phyloP scores from a whole-genome alignment of 2,888 invertebrate genomes.

The Achlya flavicornis region DNA sequence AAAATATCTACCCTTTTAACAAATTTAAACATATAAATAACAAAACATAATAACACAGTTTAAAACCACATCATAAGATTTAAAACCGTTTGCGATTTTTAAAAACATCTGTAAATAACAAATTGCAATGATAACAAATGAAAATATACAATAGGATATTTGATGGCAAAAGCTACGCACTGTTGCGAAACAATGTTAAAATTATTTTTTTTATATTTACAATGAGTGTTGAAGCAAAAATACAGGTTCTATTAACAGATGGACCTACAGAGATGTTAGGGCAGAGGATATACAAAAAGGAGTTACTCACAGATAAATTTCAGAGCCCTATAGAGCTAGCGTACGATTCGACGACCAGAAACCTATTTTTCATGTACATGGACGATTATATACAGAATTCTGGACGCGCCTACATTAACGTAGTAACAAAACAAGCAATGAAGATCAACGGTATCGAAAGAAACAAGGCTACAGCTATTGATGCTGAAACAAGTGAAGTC shows the following conservation, averaged over 20 bases:
- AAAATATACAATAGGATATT: slow-evolving; percentile 44
- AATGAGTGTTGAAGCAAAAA: slow-evolving; percentile 52
- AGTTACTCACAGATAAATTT: slow-evolving; percentile 60
- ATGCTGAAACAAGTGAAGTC: slow-evolving; percentile 64
- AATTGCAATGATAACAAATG: slow-evolving; percentile 56
- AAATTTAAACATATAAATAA: slow-evolving; percentile 13
- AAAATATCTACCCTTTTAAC: background rate
- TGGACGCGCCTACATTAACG: slow-evolving; percentile 65
- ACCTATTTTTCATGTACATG: slow-evolving; percentile 76
- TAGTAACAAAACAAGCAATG: slow-evolving; percentile 58
- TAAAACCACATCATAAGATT: slow-evolving; percentile 32
- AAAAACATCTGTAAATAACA: slow-evolving; percentile 36
- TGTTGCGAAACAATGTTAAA: slow-evolving; percentile 42
- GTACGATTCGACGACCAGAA: slow-evolving; percentile 71
- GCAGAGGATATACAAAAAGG: slow-evolving; percentile 63
- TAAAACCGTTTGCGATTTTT: slow-evolving; percentile 31
- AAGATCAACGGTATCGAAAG: slow-evolving; percentile 65
- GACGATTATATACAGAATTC: slow-evolving; percentile 68
- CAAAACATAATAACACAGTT: slow-evolving; percentile 25
- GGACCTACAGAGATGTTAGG: slow-evolving; percentile 65
- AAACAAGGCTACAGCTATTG: slow-evolving; percentile 72
- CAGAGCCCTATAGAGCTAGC: slow-evolving; percentile 65
- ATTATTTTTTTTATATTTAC: slow-evolving; percentile 32
- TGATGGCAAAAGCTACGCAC: slow-evolving; percentile 42
- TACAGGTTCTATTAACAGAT: slow-evolving; percentile 58